phyloP scores from a whole-genome alignment of 35 echinoderm and acorn worm genomes.

The Ptychodera flava region DNA sequence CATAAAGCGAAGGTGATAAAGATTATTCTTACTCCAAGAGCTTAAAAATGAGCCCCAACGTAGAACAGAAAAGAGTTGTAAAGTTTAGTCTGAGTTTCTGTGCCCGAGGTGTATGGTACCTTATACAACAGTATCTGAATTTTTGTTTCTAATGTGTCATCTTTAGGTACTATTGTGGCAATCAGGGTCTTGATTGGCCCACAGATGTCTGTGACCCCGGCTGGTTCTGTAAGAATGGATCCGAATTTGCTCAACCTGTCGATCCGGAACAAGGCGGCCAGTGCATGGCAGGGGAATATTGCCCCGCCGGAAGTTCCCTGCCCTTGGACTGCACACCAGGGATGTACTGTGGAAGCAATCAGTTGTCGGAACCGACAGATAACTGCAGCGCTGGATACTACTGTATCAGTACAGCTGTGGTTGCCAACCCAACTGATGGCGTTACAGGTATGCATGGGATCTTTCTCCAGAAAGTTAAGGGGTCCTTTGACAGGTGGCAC shows the following conservation, averaged over 20 bases:
- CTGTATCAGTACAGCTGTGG: conserved; percentile 46
- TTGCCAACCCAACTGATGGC: conserved; percentile 45
- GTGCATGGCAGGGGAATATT: conserved; percentile 68
- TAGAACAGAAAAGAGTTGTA: too few species aligned
- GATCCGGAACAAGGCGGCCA: conserved; percentile 53
- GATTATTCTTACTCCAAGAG: too few species aligned
- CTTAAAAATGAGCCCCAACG: too few species aligned
- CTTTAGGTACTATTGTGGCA: conserved; percentile 73
- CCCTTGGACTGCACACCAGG: conserved; percentile 68
- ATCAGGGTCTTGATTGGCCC: conserved; percentile 68
- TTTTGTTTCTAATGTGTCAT: too few species aligned
- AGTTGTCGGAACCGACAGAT: conserved; percentile 58
- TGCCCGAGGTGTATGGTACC: too few species aligned
- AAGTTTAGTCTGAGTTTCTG: too few species aligned
- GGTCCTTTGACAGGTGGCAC: too few species aligned
- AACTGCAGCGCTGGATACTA: conserved; percentile 81
- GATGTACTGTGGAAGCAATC: conserved; percentile 70
- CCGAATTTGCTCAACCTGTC: conserved; percentile 63
- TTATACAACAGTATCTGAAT: too few species aligned
- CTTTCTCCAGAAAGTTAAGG: too few species aligned
- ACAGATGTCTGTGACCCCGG: conserved; percentile 71
- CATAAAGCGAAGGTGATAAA: too few species aligned
- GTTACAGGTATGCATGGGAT: conserved; percentile 57
- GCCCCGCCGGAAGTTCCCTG: conserved; percentile 48
- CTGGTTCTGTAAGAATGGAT: conserved; percentile 95